A percentile compares a stretch with the other conserved stretches of the same genome.
Conservation (phyloP, 2,797 vertebrate species). For the Amphiprion clarkii region DNA sequence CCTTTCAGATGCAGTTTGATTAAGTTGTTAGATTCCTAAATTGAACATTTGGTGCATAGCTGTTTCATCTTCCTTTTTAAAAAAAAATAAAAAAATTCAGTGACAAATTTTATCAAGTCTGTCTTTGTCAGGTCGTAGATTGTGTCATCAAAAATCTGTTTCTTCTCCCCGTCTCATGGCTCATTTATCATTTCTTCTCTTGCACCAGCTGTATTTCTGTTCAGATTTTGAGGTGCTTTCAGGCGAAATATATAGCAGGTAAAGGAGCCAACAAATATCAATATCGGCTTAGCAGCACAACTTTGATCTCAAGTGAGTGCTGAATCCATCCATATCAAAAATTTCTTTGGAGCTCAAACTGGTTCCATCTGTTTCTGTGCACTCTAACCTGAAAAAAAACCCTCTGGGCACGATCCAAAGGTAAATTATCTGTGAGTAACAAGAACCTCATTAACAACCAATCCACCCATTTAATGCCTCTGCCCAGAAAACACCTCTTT, state of each 20-base stretch:
- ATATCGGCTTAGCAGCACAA: constrained; percentile 52
- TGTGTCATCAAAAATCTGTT: constrained; percentile 27
- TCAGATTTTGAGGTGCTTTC: constrained; percentile 49
- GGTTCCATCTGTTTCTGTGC: constrained; percentile 62
- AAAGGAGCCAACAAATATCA: constrained; percentile 66
- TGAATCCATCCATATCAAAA: constrained; percentile 54
- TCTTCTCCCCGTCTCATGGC: constrained; percentile 26
- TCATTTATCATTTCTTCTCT: constrained; percentile 30
- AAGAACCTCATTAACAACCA: constrained; percentile 67
- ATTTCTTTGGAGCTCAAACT: constrained; percentile 55
- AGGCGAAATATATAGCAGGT: constrained; percentile 51
- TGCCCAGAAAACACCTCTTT: constrained; percentile 35
- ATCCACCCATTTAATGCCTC: constrained; percentile 35
- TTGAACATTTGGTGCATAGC: constrained; percentile 56
- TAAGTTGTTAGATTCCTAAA: constrained; percentile 42
- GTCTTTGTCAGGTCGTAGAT: constrained; percentile 25
- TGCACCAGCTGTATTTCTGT: constrained; percentile 43
- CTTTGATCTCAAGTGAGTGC: constrained; percentile 65
- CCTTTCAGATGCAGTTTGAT: constrained; percentile 52
- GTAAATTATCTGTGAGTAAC: constrained; percentile 65
- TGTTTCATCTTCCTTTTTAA: constrained; percentile 31
- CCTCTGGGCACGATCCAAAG: constrained; percentile 11
- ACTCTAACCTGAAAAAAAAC: constrained; percentile 22
- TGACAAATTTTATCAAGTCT: constrained; percentile 29
- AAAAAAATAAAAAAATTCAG: not conserved